These are phyloP conservation scores for Thaumatotibia leucotreta DNA, from an alignment of 1,140 invertebrate species.

Conservation along the genomic window DNA sequence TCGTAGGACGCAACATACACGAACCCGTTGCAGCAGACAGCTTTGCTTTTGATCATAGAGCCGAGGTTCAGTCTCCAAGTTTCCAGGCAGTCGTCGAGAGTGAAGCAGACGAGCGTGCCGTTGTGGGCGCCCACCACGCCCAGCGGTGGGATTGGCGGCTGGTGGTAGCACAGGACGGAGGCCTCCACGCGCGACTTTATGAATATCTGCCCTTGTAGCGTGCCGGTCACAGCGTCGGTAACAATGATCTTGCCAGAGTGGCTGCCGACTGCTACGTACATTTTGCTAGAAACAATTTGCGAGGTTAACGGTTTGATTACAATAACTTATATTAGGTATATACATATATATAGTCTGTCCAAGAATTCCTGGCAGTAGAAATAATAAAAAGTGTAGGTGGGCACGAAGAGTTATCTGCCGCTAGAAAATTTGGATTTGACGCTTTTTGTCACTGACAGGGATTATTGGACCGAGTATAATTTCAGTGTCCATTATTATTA, in stretches of 20 bases:
- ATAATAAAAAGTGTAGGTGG: no score
- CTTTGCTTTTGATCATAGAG: constrained; percentile 82
- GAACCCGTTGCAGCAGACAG: constrained; percentile 60
- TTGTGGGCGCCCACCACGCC: constrained; percentile 81
- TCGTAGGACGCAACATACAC: constrained; percentile 85
- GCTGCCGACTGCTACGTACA: constrained; percentile 70
- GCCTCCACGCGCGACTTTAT: constrained; percentile 62
- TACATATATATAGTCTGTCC: no score
- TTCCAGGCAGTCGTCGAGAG: constrained; percentile 74
- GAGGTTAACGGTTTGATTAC: background rate
- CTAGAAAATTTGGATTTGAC: no score
- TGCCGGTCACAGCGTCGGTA: constrained; percentile 67
- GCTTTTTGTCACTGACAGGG: no score
- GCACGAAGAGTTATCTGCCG: no score
- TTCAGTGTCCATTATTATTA: no score
- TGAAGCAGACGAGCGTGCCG: constrained; percentile 80
- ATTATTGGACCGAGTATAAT: no score
- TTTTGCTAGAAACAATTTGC: constrained; percentile 40
- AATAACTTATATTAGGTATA: background rate
- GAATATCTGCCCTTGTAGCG: constrained; percentile 45
- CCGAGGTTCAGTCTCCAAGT: constrained; percentile 80
- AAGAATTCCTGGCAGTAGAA: no score
- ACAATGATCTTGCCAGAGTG: constrained; percentile 78
- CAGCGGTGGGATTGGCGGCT: constrained; percentile 20
- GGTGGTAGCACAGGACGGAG: constrained; percentile 46